Evolutionary conservation across 2,113 vertebrate species (phyloP), one percentile per base, ranked within the genome.

Genomic region (Gnathonemus echidnorhynchus): DNA sequence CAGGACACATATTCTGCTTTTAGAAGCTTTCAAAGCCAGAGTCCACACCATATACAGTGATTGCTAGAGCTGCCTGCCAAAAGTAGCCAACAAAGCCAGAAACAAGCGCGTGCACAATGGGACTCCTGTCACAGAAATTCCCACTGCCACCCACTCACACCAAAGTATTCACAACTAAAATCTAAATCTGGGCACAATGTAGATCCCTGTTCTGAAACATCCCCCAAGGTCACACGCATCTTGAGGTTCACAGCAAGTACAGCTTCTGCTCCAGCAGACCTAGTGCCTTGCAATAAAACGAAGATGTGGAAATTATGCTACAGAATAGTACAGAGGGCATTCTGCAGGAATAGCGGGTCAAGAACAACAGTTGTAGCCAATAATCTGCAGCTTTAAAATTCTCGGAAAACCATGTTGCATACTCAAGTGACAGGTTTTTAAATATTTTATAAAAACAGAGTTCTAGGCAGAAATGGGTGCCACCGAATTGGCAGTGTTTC

Each of bases 41-140:
- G 53, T n/a, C 87, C 35, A n/a, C 56, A 62, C 87, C 24, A 1
- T 45, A 58, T 39, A 53, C 17, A 56, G 52, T 35, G 53, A 58
- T 13, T 9, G 87, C 87, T 46, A 45, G 87, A 21, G 19, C 87
- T 66, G 87, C 87, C 87, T 88, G 87, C 87, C 58, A 53, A 42
- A 88, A 42, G 87, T 53, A 88, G 24, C 35, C 56, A 46, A 46
- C 87, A 66, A 88, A 46, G 56, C 31, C 56, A 42, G 87, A 17
- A 8, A 17, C 39, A 45, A 58, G 35, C 19, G 2, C 5, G 2
- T 13, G 19, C 39, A 66, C 56, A 46, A 19, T 62, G 45, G 56
- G 53, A 39, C 39, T 56, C 27, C 50, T n/a, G 56, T 66, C 19
- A 27, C 35, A 62, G 56, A 8, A 88, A 88, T 10, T 39, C 52